Evolutionary conservation across 2,888 invertebrate genomes (phyloP).

Genomic region (Ophion obscuratus): DNA sequence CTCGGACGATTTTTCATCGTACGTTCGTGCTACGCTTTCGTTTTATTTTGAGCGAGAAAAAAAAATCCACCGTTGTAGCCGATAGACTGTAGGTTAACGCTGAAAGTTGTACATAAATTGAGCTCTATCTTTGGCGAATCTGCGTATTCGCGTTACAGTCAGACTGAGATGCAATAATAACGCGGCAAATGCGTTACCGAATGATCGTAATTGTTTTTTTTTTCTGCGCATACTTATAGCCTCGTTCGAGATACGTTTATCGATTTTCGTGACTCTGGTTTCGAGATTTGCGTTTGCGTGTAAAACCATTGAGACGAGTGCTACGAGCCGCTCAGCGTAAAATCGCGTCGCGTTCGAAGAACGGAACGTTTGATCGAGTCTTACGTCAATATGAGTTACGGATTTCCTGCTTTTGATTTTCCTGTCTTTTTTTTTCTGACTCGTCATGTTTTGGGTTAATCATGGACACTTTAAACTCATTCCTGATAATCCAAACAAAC

Average conservation of each 20-base stretch:
- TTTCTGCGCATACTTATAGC: neutral
- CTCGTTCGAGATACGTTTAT: conserved; percentile 23
- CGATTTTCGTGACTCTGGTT: conserved; percentile 19
- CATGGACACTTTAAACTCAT: no score
- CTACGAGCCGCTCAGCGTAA: neutral
- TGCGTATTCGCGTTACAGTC: conserved; percentile 31
- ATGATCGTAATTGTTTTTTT: conserved; percentile 26
- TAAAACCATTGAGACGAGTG: neutral
- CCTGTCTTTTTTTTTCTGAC: no score
- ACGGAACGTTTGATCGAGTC: neutral
- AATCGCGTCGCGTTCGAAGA: neutral
- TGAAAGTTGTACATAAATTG: conserved; percentile 42
- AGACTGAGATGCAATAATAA: conserved; percentile 36
- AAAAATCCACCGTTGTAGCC: conserved; percentile 1
- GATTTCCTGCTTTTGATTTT: no score
- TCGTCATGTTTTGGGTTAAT: no score
- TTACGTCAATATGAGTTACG: no score
- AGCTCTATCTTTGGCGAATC: conserved; percentile 22
- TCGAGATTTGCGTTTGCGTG: neutral
- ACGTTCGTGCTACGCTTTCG: conserved; percentile 4
- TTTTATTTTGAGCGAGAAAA: neutral
- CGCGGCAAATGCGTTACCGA: conserved; percentile 4
- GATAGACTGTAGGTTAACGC: neutral
- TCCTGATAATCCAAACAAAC: no score
- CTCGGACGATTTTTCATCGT: conserved; percentile 5